Evolutionary conservation across 1,140 invertebrate species (phyloP), one percentile per base, ranked within the genome.

Genomic region (Pseudomyrmex cubaensis): DNA sequence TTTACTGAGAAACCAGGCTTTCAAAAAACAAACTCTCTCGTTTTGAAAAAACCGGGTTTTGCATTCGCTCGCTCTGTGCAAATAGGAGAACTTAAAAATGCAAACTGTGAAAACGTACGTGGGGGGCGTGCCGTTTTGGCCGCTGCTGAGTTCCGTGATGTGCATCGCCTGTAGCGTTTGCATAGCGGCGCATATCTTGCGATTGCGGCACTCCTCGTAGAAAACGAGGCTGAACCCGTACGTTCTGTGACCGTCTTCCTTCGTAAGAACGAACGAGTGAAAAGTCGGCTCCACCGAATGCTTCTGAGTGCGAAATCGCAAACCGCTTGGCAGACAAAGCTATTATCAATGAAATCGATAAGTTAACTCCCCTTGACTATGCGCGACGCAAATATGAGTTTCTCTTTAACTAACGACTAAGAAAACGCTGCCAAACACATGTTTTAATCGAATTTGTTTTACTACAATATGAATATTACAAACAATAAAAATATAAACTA

Each of bases 221-320:
- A 99, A 99, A 13, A 98, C 97, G 78, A 98, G 96, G 88, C 98
- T 98, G 92, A 98, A 98, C 56, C 99, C 99, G 95, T 98, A 99
- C 69, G 97, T 97, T 87, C 98, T 95, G 83, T 97, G 97, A 62
- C 99, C 99, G 96, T 99, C 98, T 95, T 99, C 98, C 90, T 97
- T 96, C 20, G 99, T 99, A 61, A 99, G 98, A 9, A 99, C 96
- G 95, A 99, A 99, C 64, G 98, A 98, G 94, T 99, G 99, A 95
- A 99, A 99, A 85, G 96, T 96, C 15, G 98, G 97, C 85, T 97
- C 97, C 83, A 98, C 96, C 63, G 96, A 96, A 93, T 99, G 97
- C 93, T 98, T 98, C 93, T 99, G 98, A 4, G 98, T 99, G 72
- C 97, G 96, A 95, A 99, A 99, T 89, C 97, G 96, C 17, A 99